Evolutionary conservation across 2,888 invertebrate species (phyloP).

Genomic region (Eristalinus sepulchralis): DNA sequence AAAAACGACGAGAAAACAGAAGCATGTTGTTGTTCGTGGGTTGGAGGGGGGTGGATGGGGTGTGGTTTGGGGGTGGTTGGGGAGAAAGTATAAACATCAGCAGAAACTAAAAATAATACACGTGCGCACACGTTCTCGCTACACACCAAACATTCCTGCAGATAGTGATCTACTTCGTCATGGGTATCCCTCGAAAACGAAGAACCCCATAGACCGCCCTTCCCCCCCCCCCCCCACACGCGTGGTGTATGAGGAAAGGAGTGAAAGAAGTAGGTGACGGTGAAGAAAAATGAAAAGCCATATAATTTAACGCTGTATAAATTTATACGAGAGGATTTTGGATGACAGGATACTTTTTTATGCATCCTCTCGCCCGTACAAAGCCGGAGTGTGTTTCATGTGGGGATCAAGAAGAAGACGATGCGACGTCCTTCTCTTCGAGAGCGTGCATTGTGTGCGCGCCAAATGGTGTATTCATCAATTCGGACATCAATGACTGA

Average conservation of each 20-base stretch:
- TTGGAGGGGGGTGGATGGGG: too few species aligned
- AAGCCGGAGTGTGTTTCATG: not conserved
- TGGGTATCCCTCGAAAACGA: conserved; percentile 8
- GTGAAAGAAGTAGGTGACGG: not conserved
- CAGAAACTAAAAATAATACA: conserved; percentile 55
- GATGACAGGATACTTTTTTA: conserved; percentile 53
- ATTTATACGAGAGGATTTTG: conserved; percentile 66
- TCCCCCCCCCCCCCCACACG: too few species aligned
- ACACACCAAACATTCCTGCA: conserved; percentile 27
- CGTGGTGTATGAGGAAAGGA: not conserved
- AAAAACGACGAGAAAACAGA: not conserved
- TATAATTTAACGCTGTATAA: conserved; percentile 70
- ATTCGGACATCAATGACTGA: conserved; percentile 34
- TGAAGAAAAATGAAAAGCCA: conserved; percentile 24
- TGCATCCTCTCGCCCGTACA: conserved; percentile 27
- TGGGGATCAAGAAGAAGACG: conserved; percentile 15
- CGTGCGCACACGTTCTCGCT: conserved; percentile 11
- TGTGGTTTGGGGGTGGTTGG: conserved; percentile 15
- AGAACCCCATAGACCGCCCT: not conserved
- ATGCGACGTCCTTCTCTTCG: not conserved
- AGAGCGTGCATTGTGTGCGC: conserved; percentile 5
- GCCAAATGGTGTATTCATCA: conserved; percentile 40
- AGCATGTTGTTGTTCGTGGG: not conserved
- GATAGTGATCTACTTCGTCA: conserved; percentile 64
- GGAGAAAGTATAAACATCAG: conserved; percentile 51